Evolutionary conservation across 2,888 invertebrate species (phyloP), one percentile per base, ranked within the genome.

Genomic region (Pimpla rufipes): DNA sequence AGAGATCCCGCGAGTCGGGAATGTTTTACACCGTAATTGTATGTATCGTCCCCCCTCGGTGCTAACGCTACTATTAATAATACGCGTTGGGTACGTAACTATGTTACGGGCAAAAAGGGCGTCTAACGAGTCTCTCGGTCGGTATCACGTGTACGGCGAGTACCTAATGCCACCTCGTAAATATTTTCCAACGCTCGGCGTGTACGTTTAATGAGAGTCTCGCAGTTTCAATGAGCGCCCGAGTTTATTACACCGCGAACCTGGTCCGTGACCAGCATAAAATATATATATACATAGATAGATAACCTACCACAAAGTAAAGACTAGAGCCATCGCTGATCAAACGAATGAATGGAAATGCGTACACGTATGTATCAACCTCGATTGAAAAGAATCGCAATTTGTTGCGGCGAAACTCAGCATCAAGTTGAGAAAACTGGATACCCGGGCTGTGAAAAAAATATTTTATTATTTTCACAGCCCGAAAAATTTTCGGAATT

Each of bases 121-220:
- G 16, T 23, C 40, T 52, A 70, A 78, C 70, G 70, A 70, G 18
- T 59, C 29, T 70, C 78, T 62, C 40, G 78, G 40, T 70, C n/a
- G 70, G 29, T 42, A 68, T 77, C 35, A 47, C 29, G 57, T 42
- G 57, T 21, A 13, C n/a, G n/a, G 23, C 55, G 23, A 23, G 55
- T 55, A 55, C n/a, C 42, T 42, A 55, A 55, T 55, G 21, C 37
- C 47, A 57, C 47, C 59, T 77, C 68, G 59, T 70, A 64, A 70
- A 78, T 68, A 77, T 68, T 77, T 77, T 77, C 59, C 57, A 59
- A 57, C 57, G 57, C 67, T 45, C 76, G 29, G 37, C 50, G 62
- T 64, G 67, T 42, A 55, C 40, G 42, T 67, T 76, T 45, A 67
- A 76, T 29, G 55, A 55, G 55, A 55, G 45, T 42, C 55, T 13